Base-by-base conservation (phyloP, 1,140 invertebrate species). In the Euborellia annulipes region DNA sequence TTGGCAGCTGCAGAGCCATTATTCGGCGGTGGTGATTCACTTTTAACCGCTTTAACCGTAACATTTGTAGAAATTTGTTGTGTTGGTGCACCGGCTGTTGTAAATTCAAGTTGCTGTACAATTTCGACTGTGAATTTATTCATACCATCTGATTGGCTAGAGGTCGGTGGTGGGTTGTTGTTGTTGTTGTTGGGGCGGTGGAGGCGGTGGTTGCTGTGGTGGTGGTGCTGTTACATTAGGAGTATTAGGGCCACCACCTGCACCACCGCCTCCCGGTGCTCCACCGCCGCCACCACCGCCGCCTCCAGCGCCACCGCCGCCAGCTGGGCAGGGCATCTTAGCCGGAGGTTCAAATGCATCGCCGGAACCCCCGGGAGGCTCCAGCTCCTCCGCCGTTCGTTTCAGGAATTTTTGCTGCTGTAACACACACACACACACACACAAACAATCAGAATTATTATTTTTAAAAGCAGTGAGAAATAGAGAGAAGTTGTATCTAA, bases 31-130 rank as follows among this genome's bases (percentile, higher is more conserved):
- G 46, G 54, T 14, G 62, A 68, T 61, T 82, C 78, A 54, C 80
- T 84, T 52, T 85, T 85, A 36, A 84, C 77, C 37, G 86, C 82
- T 58, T 88, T 90, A 27, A 91, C 85, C 6, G 85, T 89, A n/a
- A 91, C 85, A 65, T 89, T 90, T 36, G 86, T 89, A 21, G 85
- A 86, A 42, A 89, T 89, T 58, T 86, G 85, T 55, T 88, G 85
- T n/a, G 82, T 77, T 54, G 84, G 82, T 20, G 81, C 75, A 32
- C 78, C 78, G 4, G 81, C 84, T 18, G 81, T 82, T 19, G 83
- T 87, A 55, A 90, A 90, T 54, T 87, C 84, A 11, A 87, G 59
- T 58, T 91, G 85, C 55, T 91, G 86, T 0, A 86, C 85, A 45
- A 91, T 91, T 64, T 91, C 85, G 14, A 91, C 85, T 0, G 84